A percentile compares a stretch with the other conserved stretches of the same genome.
Evolutionary conservation across 53 echinoderm and acorn worm genomes (phyloP).

Genomic region (Zoroaster sp.): DNA sequence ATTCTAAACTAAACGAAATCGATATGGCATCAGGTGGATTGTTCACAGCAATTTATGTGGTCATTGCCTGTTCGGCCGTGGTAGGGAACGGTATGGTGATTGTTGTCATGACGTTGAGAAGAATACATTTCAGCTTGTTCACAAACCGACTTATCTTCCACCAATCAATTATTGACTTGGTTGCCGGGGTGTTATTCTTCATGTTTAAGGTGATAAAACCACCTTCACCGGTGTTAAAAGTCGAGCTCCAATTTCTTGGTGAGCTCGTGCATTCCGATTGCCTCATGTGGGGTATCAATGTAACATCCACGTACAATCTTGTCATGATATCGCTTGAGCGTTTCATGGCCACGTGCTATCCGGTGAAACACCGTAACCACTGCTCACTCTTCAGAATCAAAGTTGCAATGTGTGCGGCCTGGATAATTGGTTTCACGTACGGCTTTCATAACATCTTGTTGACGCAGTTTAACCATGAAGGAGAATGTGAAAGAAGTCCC

Average conservation of each 20-base stretch:
- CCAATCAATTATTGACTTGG: slow-evolving; percentile 18
- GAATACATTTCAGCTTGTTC: not conserved
- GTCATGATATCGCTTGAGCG: slow-evolving; percentile 28
- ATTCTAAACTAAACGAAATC: not conserved
- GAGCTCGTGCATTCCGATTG: not conserved
- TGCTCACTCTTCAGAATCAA: not conserved
- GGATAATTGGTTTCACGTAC: slow-evolving; percentile 18
- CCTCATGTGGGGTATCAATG: slow-evolving; percentile 14
- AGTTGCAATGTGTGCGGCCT: not conserved
- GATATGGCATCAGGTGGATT: not conserved
- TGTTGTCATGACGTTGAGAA: slow-evolving; percentile 3
- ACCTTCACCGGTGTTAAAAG: not conserved
- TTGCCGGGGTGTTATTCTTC: slow-evolving; percentile 7
- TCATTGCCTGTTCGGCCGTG: slow-evolving; percentile 5
- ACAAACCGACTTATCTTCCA: slow-evolving; percentile 29
- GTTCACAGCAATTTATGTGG: not conserved
- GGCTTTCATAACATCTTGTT: not conserved
- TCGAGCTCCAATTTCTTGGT: not conserved
- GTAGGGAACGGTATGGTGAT: slow-evolving; percentile 25
- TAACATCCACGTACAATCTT: slow-evolving; percentile 41
- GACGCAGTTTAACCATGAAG: not conserved
- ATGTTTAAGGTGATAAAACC: not conserved
- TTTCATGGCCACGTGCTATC: slow-evolving; percentile 52
- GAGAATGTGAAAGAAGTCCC: not conserved
- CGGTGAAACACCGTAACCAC: slow-evolving; percentile 42